A percentile compares a stretch with the other conserved stretches of the same genome.
Evolutionary conservation across 2,888 invertebrate genomes (phyloP).

Genomic region (Nasonia oneida): DNA sequence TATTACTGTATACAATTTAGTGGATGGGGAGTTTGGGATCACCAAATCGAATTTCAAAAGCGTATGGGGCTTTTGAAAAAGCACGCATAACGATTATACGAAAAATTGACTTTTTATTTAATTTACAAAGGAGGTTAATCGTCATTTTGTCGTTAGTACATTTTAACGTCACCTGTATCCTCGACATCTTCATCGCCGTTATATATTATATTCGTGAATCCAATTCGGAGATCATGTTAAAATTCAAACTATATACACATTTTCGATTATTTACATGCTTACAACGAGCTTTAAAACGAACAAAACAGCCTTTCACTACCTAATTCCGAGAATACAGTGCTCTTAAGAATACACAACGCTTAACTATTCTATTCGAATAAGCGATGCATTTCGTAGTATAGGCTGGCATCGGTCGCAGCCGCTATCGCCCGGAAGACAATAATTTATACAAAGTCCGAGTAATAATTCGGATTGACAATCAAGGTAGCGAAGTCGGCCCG

Average conservation of each 20-base stretch:
- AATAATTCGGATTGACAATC: background rate
- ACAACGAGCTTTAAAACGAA: background rate
- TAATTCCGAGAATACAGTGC: background rate
- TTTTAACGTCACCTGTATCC: background rate
- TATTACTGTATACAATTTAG: constrained; percentile 6
- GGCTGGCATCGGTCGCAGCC: background rate
- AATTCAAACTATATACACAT: background rate
- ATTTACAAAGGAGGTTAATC: background rate
- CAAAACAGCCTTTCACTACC: background rate
- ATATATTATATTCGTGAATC: background rate
- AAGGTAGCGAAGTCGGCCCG: background rate
- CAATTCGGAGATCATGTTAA: background rate
- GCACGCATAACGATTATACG: background rate
- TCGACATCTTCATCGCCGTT: background rate
- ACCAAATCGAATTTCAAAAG: background rate
- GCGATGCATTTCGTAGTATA: constrained; percentile 61
- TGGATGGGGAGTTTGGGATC: no score
- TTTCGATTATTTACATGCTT: constrained; percentile 6
- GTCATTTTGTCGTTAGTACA: background rate
- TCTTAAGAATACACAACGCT: constrained; percentile 45
- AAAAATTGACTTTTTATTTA: background rate
- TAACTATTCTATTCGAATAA: constrained; percentile 58
- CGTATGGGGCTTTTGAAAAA: background rate
- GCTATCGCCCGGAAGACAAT: constrained; percentile 4
- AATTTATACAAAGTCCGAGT: background rate